Percentiles rank a stretch among this genome's conserved stretches.
These are phyloP conservation scores for Lamellibrachia luymesi DNA, from an alignment of 1,140 invertebrate genomes.

Conservation along the genomic window DNA sequence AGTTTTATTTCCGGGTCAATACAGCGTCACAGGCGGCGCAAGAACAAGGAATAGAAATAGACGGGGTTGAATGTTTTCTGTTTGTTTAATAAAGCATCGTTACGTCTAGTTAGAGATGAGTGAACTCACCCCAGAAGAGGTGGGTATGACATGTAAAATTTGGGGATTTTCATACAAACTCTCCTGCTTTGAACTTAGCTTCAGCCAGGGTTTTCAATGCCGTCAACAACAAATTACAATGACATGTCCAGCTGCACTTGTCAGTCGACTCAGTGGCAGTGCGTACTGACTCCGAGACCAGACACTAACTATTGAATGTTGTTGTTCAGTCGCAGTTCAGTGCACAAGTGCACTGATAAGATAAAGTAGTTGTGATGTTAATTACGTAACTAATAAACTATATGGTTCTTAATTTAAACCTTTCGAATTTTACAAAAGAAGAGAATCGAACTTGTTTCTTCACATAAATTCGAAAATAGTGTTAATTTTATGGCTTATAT, in stretches of 20 bases:
- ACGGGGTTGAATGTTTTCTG: conserved; percentile 10
- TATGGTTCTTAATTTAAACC: neutral
- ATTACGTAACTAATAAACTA: neutral
- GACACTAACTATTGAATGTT: neutral
- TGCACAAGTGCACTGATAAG: neutral
- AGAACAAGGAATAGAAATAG: conserved; percentile 20
- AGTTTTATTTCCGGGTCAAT: neutral
- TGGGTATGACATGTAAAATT: conserved; percentile 43
- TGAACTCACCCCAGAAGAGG: conserved; percentile 74
- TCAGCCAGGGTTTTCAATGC: neutral
- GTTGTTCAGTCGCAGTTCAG: neutral
- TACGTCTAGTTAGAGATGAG: conserved; percentile 61
- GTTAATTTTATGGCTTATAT: neutral
- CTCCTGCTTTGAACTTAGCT: neutral
- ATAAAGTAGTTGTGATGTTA: neutral
- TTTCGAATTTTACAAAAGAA: neutral
- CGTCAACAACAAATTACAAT: neutral
- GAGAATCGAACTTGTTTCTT: neutral
- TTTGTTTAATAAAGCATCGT: neutral
- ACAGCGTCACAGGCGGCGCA: conserved; percentile 7
- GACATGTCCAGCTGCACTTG: neutral
- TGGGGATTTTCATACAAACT: neutral
- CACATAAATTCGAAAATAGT: neutral
- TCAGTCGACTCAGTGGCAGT: neutral
- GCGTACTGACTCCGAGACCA: neutral